Percentiles rank a stretch among this genome's conserved stretches.
phyloP scores from a whole-genome alignment of 2,888 invertebrate genomes.

The Pollenia angustigena region DNA sequence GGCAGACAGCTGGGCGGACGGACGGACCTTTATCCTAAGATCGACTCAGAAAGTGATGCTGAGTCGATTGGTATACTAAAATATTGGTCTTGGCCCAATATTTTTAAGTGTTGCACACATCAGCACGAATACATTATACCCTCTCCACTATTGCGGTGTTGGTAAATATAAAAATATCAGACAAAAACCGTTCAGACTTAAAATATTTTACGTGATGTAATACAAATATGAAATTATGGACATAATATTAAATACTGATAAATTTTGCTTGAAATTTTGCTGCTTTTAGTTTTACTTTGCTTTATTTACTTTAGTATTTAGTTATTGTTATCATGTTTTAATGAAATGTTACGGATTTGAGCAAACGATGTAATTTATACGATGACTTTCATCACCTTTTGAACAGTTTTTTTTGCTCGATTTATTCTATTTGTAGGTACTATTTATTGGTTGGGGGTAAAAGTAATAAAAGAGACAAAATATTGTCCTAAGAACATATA shows the following conservation, averaged over 20 bases:
- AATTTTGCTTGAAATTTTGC: neutral
- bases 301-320: neutral
- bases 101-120: no score
- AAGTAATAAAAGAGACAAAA: neutral
- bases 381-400: constrained; percentile 45
- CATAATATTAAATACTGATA: constrained; percentile 45
- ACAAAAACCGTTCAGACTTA: neutral
- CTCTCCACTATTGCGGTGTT: no score
- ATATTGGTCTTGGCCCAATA: no score
- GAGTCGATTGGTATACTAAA: no score
- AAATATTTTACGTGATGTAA: constrained; percentile 59
- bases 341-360: neutral
- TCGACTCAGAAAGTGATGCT: no score
- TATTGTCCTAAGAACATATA: no score
- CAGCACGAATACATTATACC: no score
- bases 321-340: constrained; percentile 23
- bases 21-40: no score
- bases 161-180: no score
- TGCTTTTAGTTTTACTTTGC: neutral
- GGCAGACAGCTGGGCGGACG: no score
- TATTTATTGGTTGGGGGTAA: neutral
- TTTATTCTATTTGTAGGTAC: neutral
- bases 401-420: neutral
- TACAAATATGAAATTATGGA: constrained; percentile 38
- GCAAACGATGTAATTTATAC: constrained; percentile 52